phyloP scores from a whole-genome alignment of 2,797 vertebrate genomes.

The Vespertilio murinus region DNA sequence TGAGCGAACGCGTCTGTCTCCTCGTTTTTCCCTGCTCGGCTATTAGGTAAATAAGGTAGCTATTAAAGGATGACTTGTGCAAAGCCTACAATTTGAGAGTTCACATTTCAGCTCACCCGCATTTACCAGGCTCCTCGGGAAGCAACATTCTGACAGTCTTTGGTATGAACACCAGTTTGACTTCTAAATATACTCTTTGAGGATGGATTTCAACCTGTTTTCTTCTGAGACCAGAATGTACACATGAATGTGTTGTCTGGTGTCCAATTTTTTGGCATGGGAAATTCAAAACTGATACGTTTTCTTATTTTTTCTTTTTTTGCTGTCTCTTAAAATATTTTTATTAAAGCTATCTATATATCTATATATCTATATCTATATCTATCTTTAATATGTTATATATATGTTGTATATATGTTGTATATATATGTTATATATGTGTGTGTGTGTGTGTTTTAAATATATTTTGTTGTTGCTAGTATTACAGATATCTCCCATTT shows the following conservation, averaged over 20 bases:
- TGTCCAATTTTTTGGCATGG: neutral
- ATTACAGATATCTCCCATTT: no score
- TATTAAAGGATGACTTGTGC: constrained; percentile 75
- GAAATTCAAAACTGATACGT: constrained; percentile 13
- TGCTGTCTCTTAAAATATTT: no score
- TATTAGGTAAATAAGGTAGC: constrained; percentile 76
- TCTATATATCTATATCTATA: no score
- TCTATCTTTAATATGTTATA: no score
- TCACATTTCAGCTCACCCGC: constrained; percentile 58
- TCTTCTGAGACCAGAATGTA: neutral
- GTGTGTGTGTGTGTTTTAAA: no score
- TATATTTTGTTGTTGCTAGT: no score
- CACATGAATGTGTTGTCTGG: neutral
- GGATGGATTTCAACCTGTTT: neutral
- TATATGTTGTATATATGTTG: no score
- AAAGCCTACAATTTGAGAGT: constrained; percentile 73
- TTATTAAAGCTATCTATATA: no score
- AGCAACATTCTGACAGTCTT: constrained; percentile 56
- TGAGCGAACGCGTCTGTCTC: constrained; percentile 70
- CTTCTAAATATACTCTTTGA: neutral
- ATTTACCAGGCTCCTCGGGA: constrained; percentile 22
- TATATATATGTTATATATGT: no score
- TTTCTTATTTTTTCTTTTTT: neutral
- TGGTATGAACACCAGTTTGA: constrained; percentile 52
- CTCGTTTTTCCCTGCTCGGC: constrained; percentile 64